phyloP scores from a whole-genome alignment of 2,888 invertebrate genomes.

The Drosophila percnosoma region DNA sequence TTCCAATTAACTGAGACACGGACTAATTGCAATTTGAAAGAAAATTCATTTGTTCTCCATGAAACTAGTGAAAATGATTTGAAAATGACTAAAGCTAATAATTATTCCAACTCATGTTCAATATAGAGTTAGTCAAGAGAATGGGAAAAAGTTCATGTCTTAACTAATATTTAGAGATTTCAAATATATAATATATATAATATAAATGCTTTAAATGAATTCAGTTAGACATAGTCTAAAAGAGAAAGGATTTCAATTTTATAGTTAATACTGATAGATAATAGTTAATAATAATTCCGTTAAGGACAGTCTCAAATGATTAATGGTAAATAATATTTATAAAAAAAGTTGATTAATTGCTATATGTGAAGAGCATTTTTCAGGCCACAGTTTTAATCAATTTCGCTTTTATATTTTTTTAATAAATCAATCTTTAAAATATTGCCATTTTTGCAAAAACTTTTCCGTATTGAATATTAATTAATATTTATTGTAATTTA shows the following conservation, averaged over 20 bases:
- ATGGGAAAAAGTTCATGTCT: neutral
- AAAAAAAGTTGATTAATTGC: neutral
- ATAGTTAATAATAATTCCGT: neutral
- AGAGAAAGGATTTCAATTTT: neutral
- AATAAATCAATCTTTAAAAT: neutral
- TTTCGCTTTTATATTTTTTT: neutral
- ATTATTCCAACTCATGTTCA: neutral
- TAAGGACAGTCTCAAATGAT: neutral
- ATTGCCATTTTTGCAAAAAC: neutral
- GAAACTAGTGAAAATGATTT: neutral
- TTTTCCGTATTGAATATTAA: neutral
- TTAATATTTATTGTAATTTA: neutral
- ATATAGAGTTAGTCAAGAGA: too few species aligned
- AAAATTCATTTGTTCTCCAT: neutral
- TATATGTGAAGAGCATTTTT: neutral
- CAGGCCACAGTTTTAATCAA: neutral
- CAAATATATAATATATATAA: too few species aligned
- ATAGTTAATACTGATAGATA: neutral
- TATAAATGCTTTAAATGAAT: too few species aligned
- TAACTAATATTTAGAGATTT: neutral
- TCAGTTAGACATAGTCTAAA: too few species aligned
- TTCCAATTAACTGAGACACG: neutral
- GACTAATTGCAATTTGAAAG: neutral
- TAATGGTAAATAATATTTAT: neutral
- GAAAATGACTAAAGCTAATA: neutral